These are phyloP conservation scores for Neelides sp. DNA, from an alignment of 1,140 invertebrate genomes.

Conservation along the genomic window DNA sequence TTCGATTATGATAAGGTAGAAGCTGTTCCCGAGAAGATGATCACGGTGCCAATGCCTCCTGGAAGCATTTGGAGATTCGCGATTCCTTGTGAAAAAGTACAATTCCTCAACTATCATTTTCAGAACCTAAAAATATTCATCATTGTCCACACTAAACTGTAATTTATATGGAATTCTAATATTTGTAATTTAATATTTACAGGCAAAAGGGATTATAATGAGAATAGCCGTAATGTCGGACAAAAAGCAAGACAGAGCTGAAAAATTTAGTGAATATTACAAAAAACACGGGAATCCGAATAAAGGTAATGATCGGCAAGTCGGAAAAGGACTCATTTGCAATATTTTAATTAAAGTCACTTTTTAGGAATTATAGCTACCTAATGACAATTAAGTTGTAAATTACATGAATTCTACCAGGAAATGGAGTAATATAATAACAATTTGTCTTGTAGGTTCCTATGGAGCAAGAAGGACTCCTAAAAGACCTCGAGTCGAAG, in stretches of 20 bases:
- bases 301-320: too few species aligned
- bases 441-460: slow-evolving; percentile 1
- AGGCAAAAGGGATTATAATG: slow-evolving; percentile 55
- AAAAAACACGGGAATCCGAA: slow-evolving; percentile 52
- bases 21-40: slow-evolving; percentile 6
- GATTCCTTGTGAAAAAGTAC: slow-evolving; percentile 28
- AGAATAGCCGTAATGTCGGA: slow-evolving; percentile 57
- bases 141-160: too few species aligned
- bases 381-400: background rate
- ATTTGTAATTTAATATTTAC: too few species aligned
- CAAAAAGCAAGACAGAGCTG: slow-evolving; percentile 46
- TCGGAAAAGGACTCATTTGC: too few species aligned
- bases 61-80: slow-evolving; percentile 60
- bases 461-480: background rate
- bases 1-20: slow-evolving; percentile 16
- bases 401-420: background rate
- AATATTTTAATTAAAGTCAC: background rate
- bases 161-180: too few species aligned
- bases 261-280: slow-evolving; percentile 51
- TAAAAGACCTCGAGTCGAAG: too few species aligned
- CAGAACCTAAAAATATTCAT: too few species aligned
- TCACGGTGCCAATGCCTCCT: slow-evolving; percentile 44
- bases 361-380: background rate
- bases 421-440: background rate
- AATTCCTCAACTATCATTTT: too few species aligned